Evolutionary conservation across 2,888 invertebrate genomes (phyloP).

Genomic region (Apotomis betuletana): DNA sequence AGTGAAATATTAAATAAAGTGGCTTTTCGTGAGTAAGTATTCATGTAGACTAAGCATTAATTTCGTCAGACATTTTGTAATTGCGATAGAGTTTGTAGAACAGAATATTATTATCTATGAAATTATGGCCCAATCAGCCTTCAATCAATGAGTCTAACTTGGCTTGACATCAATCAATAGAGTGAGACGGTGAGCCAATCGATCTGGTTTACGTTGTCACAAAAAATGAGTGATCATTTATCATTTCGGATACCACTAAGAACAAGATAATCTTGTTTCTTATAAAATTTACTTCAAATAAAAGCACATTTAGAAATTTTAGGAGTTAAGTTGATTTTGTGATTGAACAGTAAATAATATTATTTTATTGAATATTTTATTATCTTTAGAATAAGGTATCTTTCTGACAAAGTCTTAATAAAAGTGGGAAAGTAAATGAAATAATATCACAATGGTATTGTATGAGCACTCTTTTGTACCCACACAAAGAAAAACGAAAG

Average conservation of each 20-base stretch:
- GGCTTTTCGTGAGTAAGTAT: neutral
- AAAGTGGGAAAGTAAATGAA: no score
- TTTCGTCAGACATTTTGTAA: constrained; percentile 42
- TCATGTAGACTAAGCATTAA: neutral
- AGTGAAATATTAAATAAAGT: neutral
- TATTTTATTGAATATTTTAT: neutral
- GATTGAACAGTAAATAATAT: neutral
- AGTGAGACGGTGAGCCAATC: constrained; percentile 43
- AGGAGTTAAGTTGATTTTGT: neutral
- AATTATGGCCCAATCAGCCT: constrained; percentile 29
- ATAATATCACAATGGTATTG: no score
- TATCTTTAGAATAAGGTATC: neutral
- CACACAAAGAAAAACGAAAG: no score
- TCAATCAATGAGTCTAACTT: constrained; percentile 35
- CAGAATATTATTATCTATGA: constrained; percentile 28
- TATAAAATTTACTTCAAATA: constrained; percentile 4
- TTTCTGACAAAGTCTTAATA: no score
- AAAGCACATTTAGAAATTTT: neutral
- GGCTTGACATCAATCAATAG: constrained; percentile 43
- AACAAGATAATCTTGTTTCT: constrained; percentile 44
- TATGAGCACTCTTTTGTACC: no score
- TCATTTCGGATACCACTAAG: constrained; percentile 53
- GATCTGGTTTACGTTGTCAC: constrained; percentile 49
- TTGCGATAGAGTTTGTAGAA: constrained; percentile 24
- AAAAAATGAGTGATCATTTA: constrained; percentile 53